Conservation (phyloP, 2,797 vertebrate species). For the Serranus cabrilla region DNA sequence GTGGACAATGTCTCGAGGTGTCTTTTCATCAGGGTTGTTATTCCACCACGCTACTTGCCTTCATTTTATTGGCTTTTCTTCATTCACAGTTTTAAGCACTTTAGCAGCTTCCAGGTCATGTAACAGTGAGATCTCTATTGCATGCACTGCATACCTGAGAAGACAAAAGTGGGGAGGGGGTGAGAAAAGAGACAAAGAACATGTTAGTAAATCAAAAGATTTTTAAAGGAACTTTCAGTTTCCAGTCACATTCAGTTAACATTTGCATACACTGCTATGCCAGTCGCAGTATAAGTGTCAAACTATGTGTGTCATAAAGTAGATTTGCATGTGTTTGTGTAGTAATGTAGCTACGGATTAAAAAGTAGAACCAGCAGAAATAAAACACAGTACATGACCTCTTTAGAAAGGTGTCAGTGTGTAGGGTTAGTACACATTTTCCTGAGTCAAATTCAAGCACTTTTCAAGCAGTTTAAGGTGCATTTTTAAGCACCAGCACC, state of each 20-base stretch:
- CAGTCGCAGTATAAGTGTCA: neutral
- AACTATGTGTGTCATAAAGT: neutral
- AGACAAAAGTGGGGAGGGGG: constrained; percentile 4
- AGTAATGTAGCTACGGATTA: neutral
- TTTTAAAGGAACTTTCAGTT: constrained; percentile 14
- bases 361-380: neutral
- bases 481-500: too few species aligned
- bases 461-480: too few species aligned
- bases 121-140: constrained; percentile 9
- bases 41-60: constrained; percentile 37
- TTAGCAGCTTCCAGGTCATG: constrained; percentile 35
- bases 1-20: neutral
- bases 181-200: constrained; percentile 33
- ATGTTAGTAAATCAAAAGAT: constrained; percentile 26
- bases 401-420: neutral
- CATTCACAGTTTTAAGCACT: constrained; percentile 35
- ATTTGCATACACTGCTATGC: constrained; percentile 9
- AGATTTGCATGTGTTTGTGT: constrained; percentile 3
- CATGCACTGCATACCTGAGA: constrained; percentile 55
- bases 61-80: constrained; percentile 47
- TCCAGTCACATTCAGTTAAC: neutral
- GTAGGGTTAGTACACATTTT: too few species aligned
- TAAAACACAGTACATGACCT: neutral
- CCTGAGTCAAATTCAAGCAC: too few species aligned
- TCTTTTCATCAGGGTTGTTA: constrained; percentile 24